phyloP scores from a whole-genome alignment of 2,888 invertebrate genomes.

The Cephus sareptanus region DNA sequence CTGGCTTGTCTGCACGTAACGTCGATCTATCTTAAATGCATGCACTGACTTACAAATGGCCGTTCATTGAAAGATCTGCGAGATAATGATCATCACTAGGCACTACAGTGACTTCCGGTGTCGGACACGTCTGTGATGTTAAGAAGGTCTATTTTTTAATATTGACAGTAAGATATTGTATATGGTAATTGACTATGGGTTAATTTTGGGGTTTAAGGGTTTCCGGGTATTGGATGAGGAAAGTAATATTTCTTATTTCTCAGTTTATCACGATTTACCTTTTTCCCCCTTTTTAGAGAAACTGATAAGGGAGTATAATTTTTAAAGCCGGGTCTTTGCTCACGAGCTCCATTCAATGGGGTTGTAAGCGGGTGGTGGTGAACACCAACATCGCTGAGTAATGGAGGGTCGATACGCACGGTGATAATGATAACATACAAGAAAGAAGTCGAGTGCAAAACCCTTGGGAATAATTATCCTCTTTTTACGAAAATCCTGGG shows the following conservation, averaged over 20 bases:
- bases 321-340: neutral
- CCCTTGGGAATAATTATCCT: conserved; percentile 2
- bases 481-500: conserved; percentile 11
- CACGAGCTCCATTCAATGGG: neutral
- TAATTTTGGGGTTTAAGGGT: neutral
- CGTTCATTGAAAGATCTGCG: neutral
- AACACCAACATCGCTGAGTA: neutral
- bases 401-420: neutral
- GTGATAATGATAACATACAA: neutral
- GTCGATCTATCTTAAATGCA: neutral
- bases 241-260: neutral
- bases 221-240: neutral
- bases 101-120: neutral
- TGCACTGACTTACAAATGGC: neutral
- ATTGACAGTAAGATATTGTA: neutral
- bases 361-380: neutral
- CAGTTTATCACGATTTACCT: neutral
- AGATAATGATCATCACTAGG: neutral
- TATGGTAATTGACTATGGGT: neutral
- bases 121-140: neutral
- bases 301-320: neutral
- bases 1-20: neutral
- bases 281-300: neutral
- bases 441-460: neutral
- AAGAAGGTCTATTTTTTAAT: neutral